Evolutionary conservation across 2,113 vertebrate species (phyloP).

Genomic region (Myotis yumanensis): DNA sequence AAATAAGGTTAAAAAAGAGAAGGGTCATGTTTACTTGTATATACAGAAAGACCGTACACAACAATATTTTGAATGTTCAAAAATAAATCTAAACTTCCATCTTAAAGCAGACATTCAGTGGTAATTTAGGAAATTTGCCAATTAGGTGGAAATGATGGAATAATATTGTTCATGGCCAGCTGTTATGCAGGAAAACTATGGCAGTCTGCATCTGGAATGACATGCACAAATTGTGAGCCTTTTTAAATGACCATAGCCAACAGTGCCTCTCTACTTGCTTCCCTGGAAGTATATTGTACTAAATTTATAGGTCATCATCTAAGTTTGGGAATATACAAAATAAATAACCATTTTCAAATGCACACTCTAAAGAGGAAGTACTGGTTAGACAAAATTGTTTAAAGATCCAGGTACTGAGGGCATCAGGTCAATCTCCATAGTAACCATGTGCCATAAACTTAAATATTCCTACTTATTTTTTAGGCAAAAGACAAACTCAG

Average conservation of each 20-base stretch:
- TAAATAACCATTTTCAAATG: neutral
- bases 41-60: neutral
- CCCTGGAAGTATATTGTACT: neutral
- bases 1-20: neutral
- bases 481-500: neutral
- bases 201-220: neutral
- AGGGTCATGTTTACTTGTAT: neutral
- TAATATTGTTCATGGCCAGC: neutral
- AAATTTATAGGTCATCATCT: neutral
- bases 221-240: neutral
- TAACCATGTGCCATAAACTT: neutral
- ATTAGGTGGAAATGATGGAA: neutral
- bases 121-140: conserved; percentile 19
- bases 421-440: neutral
- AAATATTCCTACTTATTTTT: neutral
- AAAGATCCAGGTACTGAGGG: neutral
- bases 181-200: neutral
- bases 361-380: neutral
- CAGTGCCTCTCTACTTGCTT: conserved; percentile 54
- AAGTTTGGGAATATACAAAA: conserved; percentile 24
- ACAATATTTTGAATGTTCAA: neutral
- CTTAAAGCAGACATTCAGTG: conserved; percentile 1
- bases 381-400: neutral
- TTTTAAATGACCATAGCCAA: conserved; percentile 17
- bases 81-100: conserved; percentile 15